Evolutionary conservation across 2,797 vertebrate species (phyloP), one percentile per base, ranked within the genome.

Genomic region (Phrynocephalus vlangalii): DNA sequence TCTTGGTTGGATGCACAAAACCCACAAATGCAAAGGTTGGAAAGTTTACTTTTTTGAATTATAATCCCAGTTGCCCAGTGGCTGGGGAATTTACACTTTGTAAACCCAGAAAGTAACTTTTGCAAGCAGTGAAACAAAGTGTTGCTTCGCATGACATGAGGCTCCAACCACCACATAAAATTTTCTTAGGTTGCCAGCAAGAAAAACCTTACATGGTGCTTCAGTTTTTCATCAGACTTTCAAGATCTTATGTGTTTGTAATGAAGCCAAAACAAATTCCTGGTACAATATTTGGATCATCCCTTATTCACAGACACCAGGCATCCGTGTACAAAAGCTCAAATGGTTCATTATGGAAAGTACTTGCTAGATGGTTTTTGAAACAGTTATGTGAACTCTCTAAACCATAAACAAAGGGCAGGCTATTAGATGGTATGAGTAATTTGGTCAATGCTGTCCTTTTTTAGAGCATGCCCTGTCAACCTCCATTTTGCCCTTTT

Each of bases 391-490:
- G 86, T 88, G 71, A 90, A 50, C 5, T 78, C 83, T 71, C 82
- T 83, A 87, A 91, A 90, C 78, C 11, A 80, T 85, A 83, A 73
- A 91, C 86, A 60, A 89, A 91, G 0, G 6, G 0, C n/a, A 28
- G 44, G 63, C 30, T 89, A 67, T 91, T 63, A 87, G 66, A 87
- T 92, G 77, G 30, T 86, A 86, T 88, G 44, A 79, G 82, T 52
- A 73, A 73, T 72, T 91, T 92, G 82, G 78, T 91, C 73, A 89
- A 48, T 87, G 82, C 16, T 38, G 73, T 85, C n/a, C 71, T 77
- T 90, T 85, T 86, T 52, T 89, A 93, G 91, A 8, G 75, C 82
- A 71, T 90, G 76, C 33, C 75, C 67, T 68, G 71, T 89, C 79
- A 18, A 85, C 86, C 28, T 33, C 73, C 70, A 63, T 75, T 68